Conservation (phyloP, 2,113 vertebrate species). For the Pholis gunnellus region DNA sequence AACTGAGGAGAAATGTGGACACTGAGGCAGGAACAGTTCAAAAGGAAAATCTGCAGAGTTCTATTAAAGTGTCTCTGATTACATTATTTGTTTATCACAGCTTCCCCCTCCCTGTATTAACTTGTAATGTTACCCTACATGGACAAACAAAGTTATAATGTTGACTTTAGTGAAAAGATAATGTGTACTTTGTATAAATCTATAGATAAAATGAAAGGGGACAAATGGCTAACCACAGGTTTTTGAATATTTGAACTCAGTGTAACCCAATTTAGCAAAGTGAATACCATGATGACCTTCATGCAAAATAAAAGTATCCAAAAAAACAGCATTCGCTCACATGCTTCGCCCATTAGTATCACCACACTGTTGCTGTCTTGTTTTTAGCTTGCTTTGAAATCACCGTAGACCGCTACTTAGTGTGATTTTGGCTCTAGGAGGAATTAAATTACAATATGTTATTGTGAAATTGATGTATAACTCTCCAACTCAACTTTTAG, state of each 20-base stretch:
- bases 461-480: slow-evolving; percentile 3
- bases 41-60: not conserved
- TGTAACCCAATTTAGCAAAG: not conserved
- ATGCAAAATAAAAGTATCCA: slow-evolving; percentile 1
- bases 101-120: not conserved
- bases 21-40: not conserved
- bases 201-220: not conserved
- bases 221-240: not conserved
- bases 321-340: not conserved
- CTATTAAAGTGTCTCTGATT: slow-evolving; percentile 1
- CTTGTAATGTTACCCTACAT: not conserved
- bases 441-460: not conserved
- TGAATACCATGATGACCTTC: not conserved
- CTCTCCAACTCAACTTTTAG: not conserved
- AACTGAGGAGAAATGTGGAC: not conserved
- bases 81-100: not conserved
- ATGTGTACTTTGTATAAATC: not conserved
- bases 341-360: not conserved
- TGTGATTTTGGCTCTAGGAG: not conserved
- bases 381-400: slow-evolving; percentile 10
- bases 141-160: not conserved
- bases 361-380: not conserved
- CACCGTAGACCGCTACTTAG: not conserved
- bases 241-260: not conserved
- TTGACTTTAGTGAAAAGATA: not conserved